Evolutionary conservation across 2,113 vertebrate genomes (phyloP), one percentile per base, ranked within the genome.

Genomic region (Sphaerodactylus townsendi): DNA sequence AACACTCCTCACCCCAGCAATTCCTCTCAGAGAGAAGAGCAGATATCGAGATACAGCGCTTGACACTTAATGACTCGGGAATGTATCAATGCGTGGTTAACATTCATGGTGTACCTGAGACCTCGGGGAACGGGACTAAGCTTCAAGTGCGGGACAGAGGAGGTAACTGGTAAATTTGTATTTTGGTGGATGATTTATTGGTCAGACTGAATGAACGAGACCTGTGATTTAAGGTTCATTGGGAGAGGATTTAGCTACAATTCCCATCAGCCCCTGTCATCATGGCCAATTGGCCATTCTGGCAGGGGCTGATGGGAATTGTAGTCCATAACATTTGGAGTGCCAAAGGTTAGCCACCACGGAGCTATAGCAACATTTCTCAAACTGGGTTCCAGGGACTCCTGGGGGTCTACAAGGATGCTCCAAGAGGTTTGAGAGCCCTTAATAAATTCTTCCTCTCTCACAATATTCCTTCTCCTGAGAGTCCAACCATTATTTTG

Each of bases 21-120:
- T 92, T 93, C 88, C 78, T 87, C 35, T 23, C 0, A 35, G 82
- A 86, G 64, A 82, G 84, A 62, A 70, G 81, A 85, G 90, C 89
- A 2, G 89, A 92, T 10, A 80, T 92, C 65, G 69, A 53, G 56
- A 83, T 92, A 74, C 14, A 8, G 33, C 39, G 82, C 30, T 19
- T 80, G 48, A 48, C 10, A 74, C 48, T 21, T 48, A 48, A 1
- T 1, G 90, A 91, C 0, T 8, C 77, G 0, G 85, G 88, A 1
- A 3, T 87, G n/a, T 91, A 86, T 0, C 8, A 72, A 21, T 93
- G 88, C 70, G 56, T 11, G 10, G 89, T 91, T 89, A 87, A 86
- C 25, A 85, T 91, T 30, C 79, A 89, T 46, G 83, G 82, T 33
- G 71, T 81, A 44, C 88, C 59, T 14, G 14, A 48, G 0, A 56